These are phyloP conservation scores for Pantherophis alleghaniensis DNA, from an alignment of 2,797 vertebrate species.

Conservation along the genomic window DNA sequence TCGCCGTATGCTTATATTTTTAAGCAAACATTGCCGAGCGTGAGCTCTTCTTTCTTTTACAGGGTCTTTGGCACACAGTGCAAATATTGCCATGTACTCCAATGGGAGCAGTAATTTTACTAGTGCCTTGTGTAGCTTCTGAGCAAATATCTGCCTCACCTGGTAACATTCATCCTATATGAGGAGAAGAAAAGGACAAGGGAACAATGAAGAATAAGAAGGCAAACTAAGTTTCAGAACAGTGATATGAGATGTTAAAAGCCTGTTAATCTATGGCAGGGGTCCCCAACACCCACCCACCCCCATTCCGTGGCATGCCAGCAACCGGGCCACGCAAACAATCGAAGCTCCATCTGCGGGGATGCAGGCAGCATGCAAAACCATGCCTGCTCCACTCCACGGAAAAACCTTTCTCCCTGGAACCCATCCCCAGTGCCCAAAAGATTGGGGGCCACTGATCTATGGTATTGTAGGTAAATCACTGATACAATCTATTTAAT, in stretches of 20 bases:
- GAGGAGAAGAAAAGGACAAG: constrained; percentile 38
- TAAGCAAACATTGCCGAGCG: constrained; percentile 96
- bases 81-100: constrained; percentile 97
- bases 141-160: constrained; percentile 97
- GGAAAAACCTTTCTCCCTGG: too few species aligned
- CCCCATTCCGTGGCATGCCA: too few species aligned
- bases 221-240: background rate
- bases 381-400: too few species aligned
- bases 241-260: background rate
- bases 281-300: background rate
- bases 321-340: too few species aligned
- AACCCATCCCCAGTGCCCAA: too few species aligned
- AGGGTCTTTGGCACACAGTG: constrained; percentile 97
- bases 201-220: constrained; percentile 9
- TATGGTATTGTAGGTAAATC: background rate
- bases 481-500: background rate
- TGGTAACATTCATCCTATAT: constrained; percentile 97
- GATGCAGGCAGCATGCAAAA: too few species aligned
- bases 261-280: background rate
- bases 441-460: too few species aligned
- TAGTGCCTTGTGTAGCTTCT: constrained; percentile 96
- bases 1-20: constrained; percentile 97
- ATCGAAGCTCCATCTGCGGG: accelerated
- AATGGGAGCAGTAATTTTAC: constrained; percentile 92
- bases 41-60: constrained; percentile 97